Conservation (phyloP, 1,140 invertebrate genomes). For the Drosophila lacteicornis region DNA sequence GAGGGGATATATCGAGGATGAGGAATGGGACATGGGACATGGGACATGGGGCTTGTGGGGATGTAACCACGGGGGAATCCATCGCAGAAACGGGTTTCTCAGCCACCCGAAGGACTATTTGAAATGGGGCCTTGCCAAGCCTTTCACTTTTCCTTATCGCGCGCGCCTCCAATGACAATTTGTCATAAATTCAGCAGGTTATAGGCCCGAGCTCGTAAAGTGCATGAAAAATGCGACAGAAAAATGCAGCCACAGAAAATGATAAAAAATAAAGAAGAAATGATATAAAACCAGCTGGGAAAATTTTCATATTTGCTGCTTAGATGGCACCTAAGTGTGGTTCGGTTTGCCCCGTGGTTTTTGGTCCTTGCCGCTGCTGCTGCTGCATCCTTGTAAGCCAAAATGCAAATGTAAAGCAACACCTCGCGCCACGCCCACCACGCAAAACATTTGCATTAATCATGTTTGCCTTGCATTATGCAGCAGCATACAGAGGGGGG, state of each 20-base stretch:
- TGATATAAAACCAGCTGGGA: background rate
- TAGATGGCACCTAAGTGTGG: conserved; percentile 79
- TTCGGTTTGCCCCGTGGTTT: conserved; percentile 43
- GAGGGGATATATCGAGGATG: background rate
- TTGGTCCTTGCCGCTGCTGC: conserved; percentile 26
- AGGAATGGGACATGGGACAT: background rate
- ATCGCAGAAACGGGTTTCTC: conserved; percentile 31
- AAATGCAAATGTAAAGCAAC: conserved; percentile 80
- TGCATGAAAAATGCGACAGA: conserved; percentile 67
- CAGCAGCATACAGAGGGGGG: conserved; percentile 62
- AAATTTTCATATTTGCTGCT: conserved; percentile 43
- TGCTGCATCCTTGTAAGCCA: conserved; percentile 69
- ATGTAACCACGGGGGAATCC: background rate
- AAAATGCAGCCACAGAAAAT: conserved; percentile 16
- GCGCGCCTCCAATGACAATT: conserved; percentile 49
- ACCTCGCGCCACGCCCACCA: conserved; percentile 74
- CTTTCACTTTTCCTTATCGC: conserved; percentile 82
- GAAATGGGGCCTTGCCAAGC: conserved; percentile 22
- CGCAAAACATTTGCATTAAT: conserved; percentile 83
- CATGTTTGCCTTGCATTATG: conserved; percentile 82
- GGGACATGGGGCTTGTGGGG: background rate
- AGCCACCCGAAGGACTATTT: conserved; percentile 42
- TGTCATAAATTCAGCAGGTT: conserved; percentile 77
- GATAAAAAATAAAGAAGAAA: background rate
- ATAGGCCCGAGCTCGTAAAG: conserved; percentile 69